A percentile compares a stretch with the other conserved stretches of the same genome.
phyloP scores from a whole-genome alignment of 2,797 vertebrate genomes.

The Avahi laniger region DNA sequence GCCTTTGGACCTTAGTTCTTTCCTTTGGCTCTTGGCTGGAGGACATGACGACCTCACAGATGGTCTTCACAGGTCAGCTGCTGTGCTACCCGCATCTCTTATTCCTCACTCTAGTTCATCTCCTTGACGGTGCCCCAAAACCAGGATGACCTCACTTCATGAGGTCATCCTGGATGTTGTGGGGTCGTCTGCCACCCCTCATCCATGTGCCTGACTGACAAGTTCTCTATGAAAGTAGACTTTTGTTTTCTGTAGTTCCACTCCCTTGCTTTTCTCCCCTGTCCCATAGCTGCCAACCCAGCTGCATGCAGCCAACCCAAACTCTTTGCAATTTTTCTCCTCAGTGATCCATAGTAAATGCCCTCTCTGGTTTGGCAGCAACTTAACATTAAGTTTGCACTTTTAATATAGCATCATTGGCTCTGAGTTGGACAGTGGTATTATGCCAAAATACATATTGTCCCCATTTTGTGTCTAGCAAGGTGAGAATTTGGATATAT shows the following conservation, averaged over 20 bases:
- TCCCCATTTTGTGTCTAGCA: slow-evolving; percentile 14
- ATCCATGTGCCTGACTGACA: neutral
- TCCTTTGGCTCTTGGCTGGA: neutral
- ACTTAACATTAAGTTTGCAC: slow-evolving; percentile 46
- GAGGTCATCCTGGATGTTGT: neutral
- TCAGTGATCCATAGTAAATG: slow-evolving; percentile 62
- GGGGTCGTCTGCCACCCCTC: neutral
- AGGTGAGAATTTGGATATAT: slow-evolving; percentile 43
- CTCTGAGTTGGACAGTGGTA: neutral
- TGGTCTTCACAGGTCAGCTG: neutral
- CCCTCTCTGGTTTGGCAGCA: slow-evolving; percentile 43
- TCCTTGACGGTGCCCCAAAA: neutral
- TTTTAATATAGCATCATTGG: slow-evolving; percentile 47
- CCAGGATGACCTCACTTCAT: neutral
- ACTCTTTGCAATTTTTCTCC: slow-evolving; percentile 71
- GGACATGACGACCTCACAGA: neutral
- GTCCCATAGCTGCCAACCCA: neutral
- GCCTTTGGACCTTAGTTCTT: neutral
- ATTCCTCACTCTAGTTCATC: neutral
- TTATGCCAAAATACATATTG: slow-evolving; percentile 34
- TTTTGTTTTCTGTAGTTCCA: neutral
- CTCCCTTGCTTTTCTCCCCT: neutral
- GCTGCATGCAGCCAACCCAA: slow-evolving; percentile 22
- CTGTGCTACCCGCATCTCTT: neutral
- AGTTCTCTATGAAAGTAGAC: slow-evolving; percentile 9